A percentile compares a stretch with the other conserved stretches of the same genome.
Conservation (phyloP, 2,797 vertebrate genomes). For the Sebastes dallii region DNA sequence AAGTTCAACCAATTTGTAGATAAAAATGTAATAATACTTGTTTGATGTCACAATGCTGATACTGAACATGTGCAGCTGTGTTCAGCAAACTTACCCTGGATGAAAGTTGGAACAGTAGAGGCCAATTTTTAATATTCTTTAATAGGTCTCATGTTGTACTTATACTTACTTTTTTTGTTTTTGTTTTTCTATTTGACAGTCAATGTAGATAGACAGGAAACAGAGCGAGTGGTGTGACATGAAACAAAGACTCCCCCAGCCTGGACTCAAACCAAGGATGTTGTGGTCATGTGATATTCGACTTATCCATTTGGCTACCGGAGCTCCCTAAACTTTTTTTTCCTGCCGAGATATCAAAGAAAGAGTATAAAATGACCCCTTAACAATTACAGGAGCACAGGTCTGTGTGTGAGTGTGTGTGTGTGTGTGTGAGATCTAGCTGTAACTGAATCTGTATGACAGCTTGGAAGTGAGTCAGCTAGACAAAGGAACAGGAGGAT, state of each 20-base stretch:
- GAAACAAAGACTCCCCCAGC: neutral
- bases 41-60: neutral
- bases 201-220: neutral
- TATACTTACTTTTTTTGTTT: neutral
- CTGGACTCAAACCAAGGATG: neutral
- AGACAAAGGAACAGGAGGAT: neutral
- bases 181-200: neutral
- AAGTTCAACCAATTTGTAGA: neutral
- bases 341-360: neutral
- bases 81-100: neutral
- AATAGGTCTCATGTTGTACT: too few relatives aligned
- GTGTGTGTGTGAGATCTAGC: neutral
- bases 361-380: neutral
- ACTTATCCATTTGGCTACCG: neutral
- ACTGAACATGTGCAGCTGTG: neutral
- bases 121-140: neutral
- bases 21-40: neutral
- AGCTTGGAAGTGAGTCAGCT: slow-evolving; percentile 15
- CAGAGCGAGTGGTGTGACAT: neutral
- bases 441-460: slow-evolving; percentile 24
- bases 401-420: neutral
- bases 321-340: neutral
- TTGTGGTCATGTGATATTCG: neutral
- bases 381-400: neutral
- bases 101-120: neutral